Base-by-base conservation (phyloP, 2,797 vertebrate genomes). In the Eutrigla gurnardus region DNA sequence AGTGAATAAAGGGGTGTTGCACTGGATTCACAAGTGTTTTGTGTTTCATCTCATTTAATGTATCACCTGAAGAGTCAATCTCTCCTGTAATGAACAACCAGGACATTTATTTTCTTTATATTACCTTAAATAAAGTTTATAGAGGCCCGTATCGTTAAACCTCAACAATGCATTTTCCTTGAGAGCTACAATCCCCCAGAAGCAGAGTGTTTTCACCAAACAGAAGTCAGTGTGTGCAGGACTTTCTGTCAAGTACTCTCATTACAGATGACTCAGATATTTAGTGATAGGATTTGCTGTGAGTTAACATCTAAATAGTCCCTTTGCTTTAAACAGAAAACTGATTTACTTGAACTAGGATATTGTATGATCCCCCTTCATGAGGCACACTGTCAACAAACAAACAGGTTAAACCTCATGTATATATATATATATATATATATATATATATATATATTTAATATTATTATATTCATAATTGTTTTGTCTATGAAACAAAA, bases 101-200 rank as follows among this genome's bases (percentile, higher is more conserved):
- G 58, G 65, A 71, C 67, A 78, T 68, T 43, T 70, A 17, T 79
- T 70, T 70, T 77, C 59, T 57, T 63, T 72, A 77, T 69, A 68
- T 73, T 71, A 64, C 57, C 18, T 55, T 73, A 18, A 25, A 73
- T 75, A 65, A 78, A 76, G 70, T 14, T 52, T 42, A 15, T 40
- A 57, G 60, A 64, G 43, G 53, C 69, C 49, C 8, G n/a, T 81
- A 55, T 62, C 36, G 9, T 65, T 43, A 75, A 32, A 73, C 43
- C 46, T 70, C n/a, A 57, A 64, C 58, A 66, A 61, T 70, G 70
- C 3, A 4, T 61, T 80, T 72, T 58, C 53, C 52, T 52, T 70
- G 77, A 77, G 65, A 72, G 67, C 70, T 70, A 11, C 67, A 75
- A 17, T n/a, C 25, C 33, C 46, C 45, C 5, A 7, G 35, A 70